phyloP scores from a whole-genome alignment of 2,113 vertebrate species.

The Archilochus colubris region DNA sequence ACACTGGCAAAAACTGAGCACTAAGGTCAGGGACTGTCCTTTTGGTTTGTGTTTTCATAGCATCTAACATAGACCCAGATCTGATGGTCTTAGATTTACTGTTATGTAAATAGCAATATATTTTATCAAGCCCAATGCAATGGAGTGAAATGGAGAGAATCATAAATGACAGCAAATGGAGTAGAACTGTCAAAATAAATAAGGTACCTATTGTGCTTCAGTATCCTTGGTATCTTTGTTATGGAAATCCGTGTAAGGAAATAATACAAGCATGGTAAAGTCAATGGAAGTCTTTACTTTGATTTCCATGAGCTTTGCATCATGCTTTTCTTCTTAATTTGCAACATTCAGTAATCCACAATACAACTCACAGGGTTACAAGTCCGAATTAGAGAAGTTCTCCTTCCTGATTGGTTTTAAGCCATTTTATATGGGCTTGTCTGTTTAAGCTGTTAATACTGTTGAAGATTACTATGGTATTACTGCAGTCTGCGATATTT shows the following conservation, averaged over 20 bases:
- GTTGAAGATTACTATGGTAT: slow-evolving; percentile 45
- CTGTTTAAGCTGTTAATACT: slow-evolving; percentile 55
- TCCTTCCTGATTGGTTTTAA: slow-evolving; percentile 40
- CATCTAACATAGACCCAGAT: not conserved
- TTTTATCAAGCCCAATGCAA: not conserved
- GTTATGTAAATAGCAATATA: not conserved
- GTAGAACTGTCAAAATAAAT: not conserved
- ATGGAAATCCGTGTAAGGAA: not conserved
- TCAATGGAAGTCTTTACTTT: not conserved
- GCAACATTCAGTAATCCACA: not conserved
- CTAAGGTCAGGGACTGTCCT: not conserved
- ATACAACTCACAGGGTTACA: not conserved
- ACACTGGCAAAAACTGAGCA: not conserved
- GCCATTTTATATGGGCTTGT: slow-evolving; percentile 43
- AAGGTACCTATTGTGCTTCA: not conserved
- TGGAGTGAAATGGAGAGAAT: not conserved
- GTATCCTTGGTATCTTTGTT: not conserved
- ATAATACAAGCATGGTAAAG: not conserved
- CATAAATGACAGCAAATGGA: not conserved
- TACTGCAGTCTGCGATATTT: slow-evolving; percentile 45
- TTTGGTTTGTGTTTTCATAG: not conserved
- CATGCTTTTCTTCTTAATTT: slow-evolving; percentile 32
- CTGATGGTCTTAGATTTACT: not conserved
- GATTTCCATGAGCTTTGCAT: not conserved
- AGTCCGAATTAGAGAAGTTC: slow-evolving; percentile 41